Evolutionary conservation across 2,113 vertebrate genomes (phyloP), one percentile per base, ranked within the genome.

Genomic region (Capreolus pygargus): DNA sequence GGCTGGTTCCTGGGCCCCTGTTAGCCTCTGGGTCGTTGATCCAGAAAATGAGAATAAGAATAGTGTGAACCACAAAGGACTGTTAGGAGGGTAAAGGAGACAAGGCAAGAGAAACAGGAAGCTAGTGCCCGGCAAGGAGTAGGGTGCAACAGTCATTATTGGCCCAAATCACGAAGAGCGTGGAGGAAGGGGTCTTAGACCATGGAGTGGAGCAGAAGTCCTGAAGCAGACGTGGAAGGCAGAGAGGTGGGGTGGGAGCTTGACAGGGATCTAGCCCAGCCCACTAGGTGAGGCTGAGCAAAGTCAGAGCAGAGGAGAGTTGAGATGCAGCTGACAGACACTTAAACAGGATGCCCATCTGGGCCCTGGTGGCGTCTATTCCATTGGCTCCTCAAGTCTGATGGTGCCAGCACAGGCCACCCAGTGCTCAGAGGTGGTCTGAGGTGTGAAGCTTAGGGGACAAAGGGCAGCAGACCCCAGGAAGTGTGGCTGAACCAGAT

Each of bases 401-500:
- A 84, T 43, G 83, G 52, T 84, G 76, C 64, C 25, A 47, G 8
- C 43, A 19, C 0, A 30, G 58, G 81, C 64, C 58, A 25, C 16
- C 55, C 13, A 14, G 6, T 27, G 74, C 82, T 82, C 64, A 67
- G 14, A 87, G 58, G 86, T 96, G 93, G 28, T 85, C 96, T 94
- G 76, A 50, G 17, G 0, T 36, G 23, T 93, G 94, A 95, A 19
- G 60, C 83, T 7, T 58, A 95, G 89, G 82, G 60, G 78, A 91
- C 54, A 50, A 78, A 97, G 96, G 50, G 78, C n/a, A 36, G 76
- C 74, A 84, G 93, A 15, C 60, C 61, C 92, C 89, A 58, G 61
- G 39, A 94, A 94, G 60, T 82, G 19, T 52, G 10, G 76, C 84
- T 97, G 97, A 89, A 11, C 61, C 97, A 97, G 83, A 96, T 67